These are phyloP conservation scores for Nothura maculosa DNA, from an alignment of 2,797 vertebrate species.

Conservation along the genomic window DNA sequence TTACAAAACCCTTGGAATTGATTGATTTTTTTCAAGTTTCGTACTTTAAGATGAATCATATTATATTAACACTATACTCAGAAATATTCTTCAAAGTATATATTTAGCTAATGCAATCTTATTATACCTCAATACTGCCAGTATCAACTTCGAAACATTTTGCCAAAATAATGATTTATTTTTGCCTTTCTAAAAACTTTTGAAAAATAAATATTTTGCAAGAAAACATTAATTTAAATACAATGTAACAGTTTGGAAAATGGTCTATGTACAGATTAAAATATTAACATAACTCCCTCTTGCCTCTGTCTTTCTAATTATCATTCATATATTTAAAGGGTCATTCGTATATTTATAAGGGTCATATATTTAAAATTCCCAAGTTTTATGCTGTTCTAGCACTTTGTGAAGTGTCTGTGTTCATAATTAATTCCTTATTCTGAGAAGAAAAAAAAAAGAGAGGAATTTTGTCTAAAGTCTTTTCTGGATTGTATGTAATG, in stretches of 20 bases:
- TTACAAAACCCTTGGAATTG: slow-evolving; percentile 23
- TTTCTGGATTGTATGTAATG: not conserved
- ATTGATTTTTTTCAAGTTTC: slow-evolving; percentile 73
- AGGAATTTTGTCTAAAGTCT: not conserved
- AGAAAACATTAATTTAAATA: slow-evolving; percentile 84
- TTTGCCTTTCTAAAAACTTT: slow-evolving; percentile 86
- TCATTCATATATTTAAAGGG: not conserved
- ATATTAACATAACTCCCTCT: slow-evolving; percentile 74
- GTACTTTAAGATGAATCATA: slow-evolving; percentile 70
- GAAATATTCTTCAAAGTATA: slow-evolving; percentile 86
- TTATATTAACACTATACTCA: slow-evolving; percentile 85
- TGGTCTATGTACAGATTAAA: slow-evolving; percentile 84
- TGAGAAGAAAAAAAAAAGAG: not conserved
- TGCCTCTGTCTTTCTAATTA: not conserved
- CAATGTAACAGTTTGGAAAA: slow-evolving; percentile 80
- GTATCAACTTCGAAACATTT: slow-evolving; percentile 87
- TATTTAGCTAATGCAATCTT: slow-evolving; percentile 84
- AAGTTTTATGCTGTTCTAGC: not conserved
- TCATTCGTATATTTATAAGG: too few species aligned
- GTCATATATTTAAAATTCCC: not conserved
- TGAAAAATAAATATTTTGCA: slow-evolving; percentile 84
- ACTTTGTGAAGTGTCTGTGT: not conserved
- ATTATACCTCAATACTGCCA: slow-evolving; percentile 93
- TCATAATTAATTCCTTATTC: rapidly evolving
- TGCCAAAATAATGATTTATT: slow-evolving; percentile 94